Conservation (phyloP, 2,113 vertebrate species). For the Sialia sialis region DNA sequence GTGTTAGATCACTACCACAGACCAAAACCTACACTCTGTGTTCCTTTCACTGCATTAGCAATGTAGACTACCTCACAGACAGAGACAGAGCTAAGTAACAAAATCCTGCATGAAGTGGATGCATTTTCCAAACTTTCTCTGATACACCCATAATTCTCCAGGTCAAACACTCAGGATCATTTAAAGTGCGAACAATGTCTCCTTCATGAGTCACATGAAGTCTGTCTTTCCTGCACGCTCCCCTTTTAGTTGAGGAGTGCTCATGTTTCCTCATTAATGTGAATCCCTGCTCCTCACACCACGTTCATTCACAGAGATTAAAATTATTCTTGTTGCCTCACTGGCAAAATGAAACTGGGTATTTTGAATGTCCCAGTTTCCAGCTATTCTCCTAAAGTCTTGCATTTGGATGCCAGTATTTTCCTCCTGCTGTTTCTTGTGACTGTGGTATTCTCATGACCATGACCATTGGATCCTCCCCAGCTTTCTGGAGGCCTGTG, state of each 20-base stretch:
- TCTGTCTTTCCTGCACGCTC: neutral
- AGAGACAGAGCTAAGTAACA: neutral
- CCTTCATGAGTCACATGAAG: neutral
- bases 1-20: neutral
- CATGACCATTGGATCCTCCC: neutral
- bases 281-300: neutral
- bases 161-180: neutral
- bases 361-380: neutral
- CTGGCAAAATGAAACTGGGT: neutral
- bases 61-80: neutral
- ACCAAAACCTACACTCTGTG: neutral
- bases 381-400: neutral
- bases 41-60: neutral
- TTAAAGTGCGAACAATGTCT: neutral
- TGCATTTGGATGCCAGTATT: neutral
- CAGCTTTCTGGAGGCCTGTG: neutral
- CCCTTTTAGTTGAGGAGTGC: neutral
- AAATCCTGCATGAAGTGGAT: neutral
- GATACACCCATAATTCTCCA: neutral
- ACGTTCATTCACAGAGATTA: neutral
- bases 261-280: neutral
- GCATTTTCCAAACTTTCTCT: neutral
- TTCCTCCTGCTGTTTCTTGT: neutral
- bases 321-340: neutral
- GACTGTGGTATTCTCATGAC: neutral